Evolutionary conservation across 2,888 invertebrate species (phyloP), one percentile per base, ranked within the genome.

Genomic region (Eupithecia pulchellata): DNA sequence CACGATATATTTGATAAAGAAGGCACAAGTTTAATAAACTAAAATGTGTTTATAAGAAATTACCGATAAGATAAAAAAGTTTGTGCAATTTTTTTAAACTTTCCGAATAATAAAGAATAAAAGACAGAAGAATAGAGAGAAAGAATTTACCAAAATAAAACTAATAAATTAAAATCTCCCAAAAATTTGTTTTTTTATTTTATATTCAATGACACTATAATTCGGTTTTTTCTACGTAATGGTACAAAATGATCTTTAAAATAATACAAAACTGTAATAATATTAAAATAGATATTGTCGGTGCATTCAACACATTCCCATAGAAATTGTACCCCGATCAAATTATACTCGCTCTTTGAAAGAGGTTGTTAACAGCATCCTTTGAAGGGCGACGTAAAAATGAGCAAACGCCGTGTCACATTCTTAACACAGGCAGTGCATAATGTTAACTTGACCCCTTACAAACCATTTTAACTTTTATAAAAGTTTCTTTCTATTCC

Each of bases 301-400:
- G 77, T 80, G 84, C 84, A 87, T 89, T 89, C 84, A 86, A 84
- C 81, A 82, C 79, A 87, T 92, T 93, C 91, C 89, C 90, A 92
- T 91, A 93, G 92, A 92, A 92, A 91, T 80, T 85, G 84, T 89
- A 93, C 93, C 94, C 94, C 88, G 91, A 92, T 91, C 89, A 91
- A 92, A 93, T 93, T 93, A 93, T 94, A 82, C 90, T 89, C 89
- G 92, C 89, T 91, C 91, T 92, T 93, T 94, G 82, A 92, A 87
- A 90, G 87, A 88, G 87, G 91, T 92, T 94, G 94, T 94, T 94
- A 94, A 94, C 94, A 93, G 92, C 92, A 91, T 92, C 92, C 90
- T 84, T 89, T 93, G 87, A 92, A 93, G 90, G 81, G 89, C 82
- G 89, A 82, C 90, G 89, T 87, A 89, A 86, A 93, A 94, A 90